phyloP scores from a whole-genome alignment of 2,113 vertebrate genomes.

The Gavialis gangeticus region DNA sequence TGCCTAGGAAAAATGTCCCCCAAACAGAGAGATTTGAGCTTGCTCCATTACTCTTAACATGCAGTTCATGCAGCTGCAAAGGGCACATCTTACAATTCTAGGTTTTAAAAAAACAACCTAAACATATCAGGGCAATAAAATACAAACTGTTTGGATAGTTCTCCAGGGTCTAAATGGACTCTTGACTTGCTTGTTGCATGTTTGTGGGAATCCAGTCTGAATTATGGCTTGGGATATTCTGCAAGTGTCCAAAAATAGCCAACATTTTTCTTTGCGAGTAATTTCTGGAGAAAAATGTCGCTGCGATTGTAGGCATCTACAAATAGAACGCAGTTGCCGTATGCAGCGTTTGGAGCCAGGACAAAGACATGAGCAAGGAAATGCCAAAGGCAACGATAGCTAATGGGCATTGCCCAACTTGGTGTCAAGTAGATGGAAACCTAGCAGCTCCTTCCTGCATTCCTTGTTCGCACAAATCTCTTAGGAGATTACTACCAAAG shows the following conservation, averaged over 20 bases:
- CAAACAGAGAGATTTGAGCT: slow-evolving; percentile 48
- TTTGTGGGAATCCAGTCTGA: neutral
- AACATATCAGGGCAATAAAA: slow-evolving; percentile 50
- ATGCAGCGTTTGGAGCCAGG: neutral
- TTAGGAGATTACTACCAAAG: accelerated
- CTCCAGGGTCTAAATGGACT: neutral
- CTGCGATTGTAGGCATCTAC: accelerated
- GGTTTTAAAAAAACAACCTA: slow-evolving; percentile 29
- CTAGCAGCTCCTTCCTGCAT: neutral
- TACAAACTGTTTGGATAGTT: slow-evolving; percentile 13
- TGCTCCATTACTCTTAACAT: slow-evolving; percentile 38
- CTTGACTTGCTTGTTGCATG: neutral
- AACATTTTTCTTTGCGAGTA: accelerated
- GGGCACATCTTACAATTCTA: slow-evolving; percentile 36
- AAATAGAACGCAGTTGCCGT: neutral
- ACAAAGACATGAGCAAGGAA: neutral
- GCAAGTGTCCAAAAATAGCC: neutral
- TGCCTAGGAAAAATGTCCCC: slow-evolving; percentile 58
- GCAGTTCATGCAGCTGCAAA: slow-evolving; percentile 53
- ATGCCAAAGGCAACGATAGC: neutral
- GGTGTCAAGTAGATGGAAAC: accelerated
- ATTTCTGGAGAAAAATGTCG: neutral
- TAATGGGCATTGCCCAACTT: accelerated
- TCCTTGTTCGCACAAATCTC: neutral
- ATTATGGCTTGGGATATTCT: neutral